A percentile compares a stretch with the other conserved stretches of the same genome.
Conservation (phyloP, 1,140 invertebrate species). For the Cotesia vestalis region DNA sequence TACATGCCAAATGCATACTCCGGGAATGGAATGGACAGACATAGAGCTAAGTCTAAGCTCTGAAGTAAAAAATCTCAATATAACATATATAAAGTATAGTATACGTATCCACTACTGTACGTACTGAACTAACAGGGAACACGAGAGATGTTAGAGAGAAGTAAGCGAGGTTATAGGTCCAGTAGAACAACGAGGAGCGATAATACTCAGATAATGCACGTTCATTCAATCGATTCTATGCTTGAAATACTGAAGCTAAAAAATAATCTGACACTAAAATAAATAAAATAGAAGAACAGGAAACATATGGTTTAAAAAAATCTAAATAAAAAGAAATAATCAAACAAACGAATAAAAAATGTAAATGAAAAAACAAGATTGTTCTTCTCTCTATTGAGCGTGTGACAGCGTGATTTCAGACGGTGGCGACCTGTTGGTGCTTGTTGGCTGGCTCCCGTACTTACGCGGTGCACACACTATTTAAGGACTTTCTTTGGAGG, state of each 20-base stretch:
- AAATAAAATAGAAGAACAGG: neutral
- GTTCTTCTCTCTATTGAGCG: conserved; percentile 39
- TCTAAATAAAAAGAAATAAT: neutral
- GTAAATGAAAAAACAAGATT: neutral
- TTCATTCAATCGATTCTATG: neutral
- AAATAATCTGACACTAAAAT: neutral
- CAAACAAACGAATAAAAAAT: neutral
- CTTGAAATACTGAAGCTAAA: neutral
- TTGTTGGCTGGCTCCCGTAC: conserved; percentile 53
- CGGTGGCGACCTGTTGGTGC: conserved; percentile 57
- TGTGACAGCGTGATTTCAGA: conserved; percentile 53
- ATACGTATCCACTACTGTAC: no score
- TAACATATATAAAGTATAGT: no score
- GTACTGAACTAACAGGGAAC: no score
- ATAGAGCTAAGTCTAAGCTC: neutral
- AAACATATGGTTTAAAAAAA: conserved; percentile 1
- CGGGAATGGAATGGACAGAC: neutral
- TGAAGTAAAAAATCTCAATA: conserved; percentile 27
- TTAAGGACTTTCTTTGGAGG: conserved; percentile 20
- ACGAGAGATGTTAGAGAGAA: neutral
- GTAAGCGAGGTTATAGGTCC: conserved; percentile 10
- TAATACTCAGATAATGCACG: neutral
- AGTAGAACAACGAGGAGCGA: conserved; percentile 5
- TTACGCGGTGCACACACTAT: conserved; percentile 52
- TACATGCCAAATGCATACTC: neutral